Evolutionary conservation across 2,797 vertebrate genomes (phyloP).

Genomic region (Propithecus perrieri): DNA sequence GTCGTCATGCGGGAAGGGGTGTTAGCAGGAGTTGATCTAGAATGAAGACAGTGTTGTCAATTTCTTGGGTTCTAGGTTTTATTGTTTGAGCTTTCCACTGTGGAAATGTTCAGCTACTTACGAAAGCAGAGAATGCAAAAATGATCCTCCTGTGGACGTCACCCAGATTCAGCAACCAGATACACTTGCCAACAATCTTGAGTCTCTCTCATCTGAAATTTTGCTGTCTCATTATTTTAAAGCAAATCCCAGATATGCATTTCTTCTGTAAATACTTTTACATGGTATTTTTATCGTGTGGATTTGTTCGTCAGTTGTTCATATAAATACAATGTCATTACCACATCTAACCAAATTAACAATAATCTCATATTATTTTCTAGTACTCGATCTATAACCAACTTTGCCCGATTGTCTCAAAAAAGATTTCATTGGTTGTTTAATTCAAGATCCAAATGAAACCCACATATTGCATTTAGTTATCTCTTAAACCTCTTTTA

Average conservation of each 20-base stretch:
- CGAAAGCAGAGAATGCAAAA: not conserved
- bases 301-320: not conserved
- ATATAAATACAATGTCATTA: not conserved
- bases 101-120: not conserved
- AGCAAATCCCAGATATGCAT: not conserved
- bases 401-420: not conserved
- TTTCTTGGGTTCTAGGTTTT: not conserved
- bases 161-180: not conserved
- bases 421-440: not conserved
- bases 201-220: not conserved
- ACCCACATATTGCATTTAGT: not conserved
- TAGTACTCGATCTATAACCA: not conserved
- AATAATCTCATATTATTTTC: not conserved
- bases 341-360: not conserved
- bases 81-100: not conserved
- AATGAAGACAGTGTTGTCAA: not conserved
- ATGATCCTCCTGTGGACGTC: not conserved
- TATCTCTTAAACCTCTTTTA: not conserved
- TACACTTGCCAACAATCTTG: not conserved
- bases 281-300: not conserved
- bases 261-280: not conserved
- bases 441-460: not conserved
- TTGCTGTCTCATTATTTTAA: not conserved
- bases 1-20: accelerated
- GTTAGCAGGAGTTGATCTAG: not conserved